Conservation (phyloP, 2,113 vertebrate genomes). For the Harpagus bidentatus region DNA sequence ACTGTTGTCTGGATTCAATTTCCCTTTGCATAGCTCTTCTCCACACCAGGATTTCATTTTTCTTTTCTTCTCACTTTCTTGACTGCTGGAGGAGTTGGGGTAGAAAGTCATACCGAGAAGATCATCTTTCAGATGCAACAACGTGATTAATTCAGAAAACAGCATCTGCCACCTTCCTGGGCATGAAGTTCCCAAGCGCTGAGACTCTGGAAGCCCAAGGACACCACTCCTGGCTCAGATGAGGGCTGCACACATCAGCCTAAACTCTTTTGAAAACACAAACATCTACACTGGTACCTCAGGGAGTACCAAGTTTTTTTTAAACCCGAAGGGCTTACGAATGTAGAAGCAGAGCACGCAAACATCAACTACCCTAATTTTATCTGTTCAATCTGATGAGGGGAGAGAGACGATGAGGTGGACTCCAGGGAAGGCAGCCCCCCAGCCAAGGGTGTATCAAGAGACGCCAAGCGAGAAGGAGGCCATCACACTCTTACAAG, state of each 20-base stretch:
- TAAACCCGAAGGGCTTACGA: neutral
- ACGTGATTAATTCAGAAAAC: neutral
- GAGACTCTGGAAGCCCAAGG: neutral
- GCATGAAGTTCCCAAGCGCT: too few relatives aligned
- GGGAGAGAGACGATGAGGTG: neutral
- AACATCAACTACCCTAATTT: neutral
- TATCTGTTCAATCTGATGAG: neutral
- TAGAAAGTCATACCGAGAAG: neutral
- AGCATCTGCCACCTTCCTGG: neutral
- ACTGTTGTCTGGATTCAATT: neutral
- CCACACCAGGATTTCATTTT: neutral
- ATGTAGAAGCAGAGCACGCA: neutral
- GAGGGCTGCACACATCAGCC: neutral
- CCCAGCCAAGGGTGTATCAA: neutral
- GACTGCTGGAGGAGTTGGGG: neutral
- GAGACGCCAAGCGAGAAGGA: neutral
- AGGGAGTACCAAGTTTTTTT: neutral
- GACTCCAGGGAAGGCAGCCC: neutral
- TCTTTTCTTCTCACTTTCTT: neutral
- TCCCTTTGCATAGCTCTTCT: neutral
- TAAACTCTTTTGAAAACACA: neutral
- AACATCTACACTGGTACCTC: neutral
- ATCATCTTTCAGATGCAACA: neutral
- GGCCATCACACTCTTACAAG: neutral
- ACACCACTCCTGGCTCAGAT: neutral